A percentile compares a stretch with the other conserved stretches of the same genome.
phyloP scores from a whole-genome alignment of 2,888 invertebrate species.

The Pachymerium ferrugineum region DNA sequence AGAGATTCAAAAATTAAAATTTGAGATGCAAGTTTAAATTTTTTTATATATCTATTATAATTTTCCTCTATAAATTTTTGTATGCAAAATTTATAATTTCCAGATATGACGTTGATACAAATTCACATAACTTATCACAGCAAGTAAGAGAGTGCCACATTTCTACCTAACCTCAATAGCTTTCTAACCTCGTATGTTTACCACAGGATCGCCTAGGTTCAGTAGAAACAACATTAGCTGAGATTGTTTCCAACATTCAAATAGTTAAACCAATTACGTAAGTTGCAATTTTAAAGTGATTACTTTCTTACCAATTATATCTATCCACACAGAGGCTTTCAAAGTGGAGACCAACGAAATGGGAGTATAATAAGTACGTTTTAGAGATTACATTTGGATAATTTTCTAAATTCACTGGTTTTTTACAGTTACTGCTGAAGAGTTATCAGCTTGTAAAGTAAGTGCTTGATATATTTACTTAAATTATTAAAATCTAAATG shows the following conservation, averaged over 20 bases:
- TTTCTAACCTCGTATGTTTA: not conserved
- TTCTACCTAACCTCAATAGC: too few relatives aligned
- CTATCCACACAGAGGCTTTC: conserved; percentile 38
- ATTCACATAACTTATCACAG: conserved; percentile 28
- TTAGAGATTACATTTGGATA: too few relatives aligned
- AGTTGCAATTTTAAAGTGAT: not conserved
- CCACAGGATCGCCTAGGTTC: conserved; percentile 52
- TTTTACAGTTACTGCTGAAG: conserved; percentile 45
- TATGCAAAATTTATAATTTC: conserved; percentile 38
- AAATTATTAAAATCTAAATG: not conserved
- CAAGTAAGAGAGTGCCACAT: conserved; percentile 36
- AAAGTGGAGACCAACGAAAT: conserved; percentile 35
- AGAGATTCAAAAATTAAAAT: conserved; percentile 54
- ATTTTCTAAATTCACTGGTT: not conserved
- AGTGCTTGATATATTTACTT: not conserved
- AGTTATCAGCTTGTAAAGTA: conserved; percentile 44
- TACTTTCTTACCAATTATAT: conserved; percentile 40
- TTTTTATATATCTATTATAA: not conserved
- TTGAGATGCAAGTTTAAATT: conserved; percentile 46
- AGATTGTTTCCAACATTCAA: conserved; percentile 47
- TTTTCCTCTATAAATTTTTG: conserved; percentile 31
- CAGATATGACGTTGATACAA: conserved; percentile 35
- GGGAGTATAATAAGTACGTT: conserved; percentile 36
- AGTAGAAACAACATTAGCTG: conserved; percentile 54
- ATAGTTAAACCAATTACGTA: not conserved